Base-by-base conservation (phyloP, 2,797 vertebrate species). In the Dryobates pubescens region DNA sequence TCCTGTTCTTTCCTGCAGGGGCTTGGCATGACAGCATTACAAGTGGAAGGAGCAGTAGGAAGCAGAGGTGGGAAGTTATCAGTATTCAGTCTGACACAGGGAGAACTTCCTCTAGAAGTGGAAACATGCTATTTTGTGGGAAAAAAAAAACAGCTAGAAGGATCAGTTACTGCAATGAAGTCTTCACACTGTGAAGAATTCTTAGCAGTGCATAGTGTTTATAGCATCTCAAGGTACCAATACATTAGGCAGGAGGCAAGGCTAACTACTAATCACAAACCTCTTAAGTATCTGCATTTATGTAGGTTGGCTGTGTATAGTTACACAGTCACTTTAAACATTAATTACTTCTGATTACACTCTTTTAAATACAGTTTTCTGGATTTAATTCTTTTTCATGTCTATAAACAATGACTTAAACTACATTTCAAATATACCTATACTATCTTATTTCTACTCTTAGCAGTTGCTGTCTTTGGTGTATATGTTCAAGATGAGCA, bases 221-320 rank as follows among this genome's bases (percentile, higher is more conserved):
- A 83, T 90, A 69, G 63, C 49, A 91, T 71, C 73, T 93, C 54
- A 68, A 69, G 61, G 80, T 85, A 79, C 72, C 69, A 67, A 68
- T 83, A 89, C 58, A 49, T 86, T 49, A 89, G 61, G 85, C 64
- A 84, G 77, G 71, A 89, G 95, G 70, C 74, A 79, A 95, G 73
- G 43, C 68, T 92, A 94, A 85, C 89, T 84, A 73, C 65, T 95
- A 93, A 96, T 93, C 94, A 89, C 80, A 92, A 93, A 90, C 45
- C 87, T 93, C 91, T 90, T 70, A 82, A 91, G 86, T 45, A 94
- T 62, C 70, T 93, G 78, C 64, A 80, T 65, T 96, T 94, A 77
- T 92, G 94, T 94, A 96, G 90, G 93, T 93, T 96, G 88, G 64
- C 61, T 95, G 86, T 92, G 67, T 88, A 91, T 85, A 49, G 90